A percentile compares a stretch with the other conserved stretches of the same genome.
Conservation (phyloP, 2,888 invertebrate genomes). For the Dasypolia templi region DNA sequence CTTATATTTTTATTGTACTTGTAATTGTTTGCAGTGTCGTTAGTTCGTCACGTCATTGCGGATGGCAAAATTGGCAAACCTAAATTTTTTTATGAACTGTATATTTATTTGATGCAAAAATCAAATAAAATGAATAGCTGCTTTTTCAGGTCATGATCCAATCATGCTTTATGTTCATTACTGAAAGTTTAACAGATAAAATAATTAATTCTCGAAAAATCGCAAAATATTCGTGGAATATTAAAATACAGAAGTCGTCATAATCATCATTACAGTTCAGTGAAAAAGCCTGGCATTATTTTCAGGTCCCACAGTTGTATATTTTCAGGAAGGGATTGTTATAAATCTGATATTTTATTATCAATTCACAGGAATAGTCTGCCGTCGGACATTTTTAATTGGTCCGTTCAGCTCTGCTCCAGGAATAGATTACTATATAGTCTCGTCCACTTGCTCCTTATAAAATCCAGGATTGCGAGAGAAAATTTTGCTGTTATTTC, state of each 20-base stretch:
- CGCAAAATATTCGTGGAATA: conserved; percentile 11
- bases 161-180: background rate
- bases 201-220: background rate
- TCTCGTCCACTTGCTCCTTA: conserved; percentile 27
- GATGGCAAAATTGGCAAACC: background rate
- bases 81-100: no score
- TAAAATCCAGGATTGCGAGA: conserved; percentile 32
- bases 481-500: background rate
- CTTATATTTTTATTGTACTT: no score
- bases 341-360: conserved; percentile 20
- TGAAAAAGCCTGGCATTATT: conserved; percentile 27
- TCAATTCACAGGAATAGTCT: conserved; percentile 34
- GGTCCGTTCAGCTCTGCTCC: conserved; percentile 45
- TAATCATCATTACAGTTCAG: conserved; percentile 5
- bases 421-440: conserved; percentile 57
- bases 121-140: background rate
- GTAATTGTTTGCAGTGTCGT: background rate
- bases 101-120: no score
- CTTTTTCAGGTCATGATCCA: background rate
- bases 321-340: conserved; percentile 19
- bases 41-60: background rate
- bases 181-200: conserved; percentile 3
- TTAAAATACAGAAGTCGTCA: conserved; percentile 2
- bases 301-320: conserved; percentile 18
- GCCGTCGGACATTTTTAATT: conserved; percentile 62